phyloP scores from a whole-genome alignment of 1,140 invertebrate species.

The Eulimnadia texana region DNA sequence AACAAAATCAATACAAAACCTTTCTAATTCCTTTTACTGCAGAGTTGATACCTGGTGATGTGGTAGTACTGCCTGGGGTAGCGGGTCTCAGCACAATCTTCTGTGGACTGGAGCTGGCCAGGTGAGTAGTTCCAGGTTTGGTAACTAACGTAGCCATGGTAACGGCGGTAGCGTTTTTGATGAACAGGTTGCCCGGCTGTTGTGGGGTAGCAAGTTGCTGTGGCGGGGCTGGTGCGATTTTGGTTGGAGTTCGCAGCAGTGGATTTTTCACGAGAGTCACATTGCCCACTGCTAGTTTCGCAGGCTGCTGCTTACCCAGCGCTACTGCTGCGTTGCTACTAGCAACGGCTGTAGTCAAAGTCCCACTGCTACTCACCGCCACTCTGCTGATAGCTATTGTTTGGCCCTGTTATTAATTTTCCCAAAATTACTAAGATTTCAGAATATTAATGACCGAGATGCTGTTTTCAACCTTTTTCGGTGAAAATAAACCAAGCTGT shows the following conservation, averaged over 20 bases:
- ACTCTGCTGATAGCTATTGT: constrained; percentile 10
- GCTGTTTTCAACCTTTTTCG: constrained; percentile 30
- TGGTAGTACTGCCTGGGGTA: not conserved
- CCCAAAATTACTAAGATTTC: not conserved
- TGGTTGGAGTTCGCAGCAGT: constrained; percentile 34
- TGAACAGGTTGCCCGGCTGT: constrained; percentile 5
- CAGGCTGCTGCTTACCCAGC: not conserved
- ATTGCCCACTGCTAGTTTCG: not conserved
- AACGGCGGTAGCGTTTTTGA: constrained; percentile 9
- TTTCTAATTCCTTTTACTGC: too few species aligned
- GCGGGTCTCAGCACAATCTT: not conserved
- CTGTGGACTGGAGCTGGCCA: not conserved
- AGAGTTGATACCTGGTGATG: not conserved
- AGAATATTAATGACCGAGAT: too few species aligned
- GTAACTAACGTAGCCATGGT: constrained; percentile 11
- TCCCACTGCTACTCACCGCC: not conserved
- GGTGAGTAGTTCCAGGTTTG: not conserved
- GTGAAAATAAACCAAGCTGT: constrained; percentile 44
- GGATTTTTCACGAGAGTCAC: constrained; percentile 31
- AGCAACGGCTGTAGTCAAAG: not conserved
- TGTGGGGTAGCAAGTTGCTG: constrained; percentile 11
- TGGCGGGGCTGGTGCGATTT: constrained; percentile 49
- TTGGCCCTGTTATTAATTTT: not conserved
- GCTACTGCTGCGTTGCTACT: too few species aligned
- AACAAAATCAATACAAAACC: not conserved